phyloP scores from a whole-genome alignment of 2,113 vertebrate genomes.

The Cheilinus undulatus region DNA sequence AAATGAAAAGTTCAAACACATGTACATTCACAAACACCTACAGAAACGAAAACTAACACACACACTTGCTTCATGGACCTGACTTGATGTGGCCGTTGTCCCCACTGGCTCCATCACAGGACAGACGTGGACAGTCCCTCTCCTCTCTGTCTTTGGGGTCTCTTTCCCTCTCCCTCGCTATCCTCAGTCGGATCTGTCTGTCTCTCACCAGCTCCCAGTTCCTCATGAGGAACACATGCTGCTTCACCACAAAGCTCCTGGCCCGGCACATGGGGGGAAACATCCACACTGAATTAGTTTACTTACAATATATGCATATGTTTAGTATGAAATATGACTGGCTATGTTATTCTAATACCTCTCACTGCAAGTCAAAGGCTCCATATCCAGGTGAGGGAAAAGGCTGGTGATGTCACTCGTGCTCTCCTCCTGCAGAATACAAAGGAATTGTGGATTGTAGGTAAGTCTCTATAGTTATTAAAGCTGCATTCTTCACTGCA shows the following conservation, averaged over 20 bases:
- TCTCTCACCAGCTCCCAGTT: slow-evolving; percentile 95
- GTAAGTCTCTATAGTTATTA: background rate
- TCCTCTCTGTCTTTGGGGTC: slow-evolving; percentile 65
- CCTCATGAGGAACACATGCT: slow-evolving; percentile 92
- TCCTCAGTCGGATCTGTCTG: slow-evolving; percentile 90
- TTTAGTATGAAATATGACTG: slow-evolving; percentile 5
- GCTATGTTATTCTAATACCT: slow-evolving; percentile 78
- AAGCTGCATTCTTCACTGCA: background rate
- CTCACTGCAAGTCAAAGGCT: slow-evolving; percentile 91
- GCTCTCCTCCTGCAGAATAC: slow-evolving; percentile 59
- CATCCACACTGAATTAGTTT: background rate
- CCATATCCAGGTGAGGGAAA: slow-evolving; percentile 90
- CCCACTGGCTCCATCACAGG: slow-evolving; percentile 64
- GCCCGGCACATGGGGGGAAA: slow-evolving; percentile 23
- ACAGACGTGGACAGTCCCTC: slow-evolving; percentile 38
- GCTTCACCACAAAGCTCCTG: slow-evolving; percentile 94
- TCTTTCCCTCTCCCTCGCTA: slow-evolving; percentile 75
- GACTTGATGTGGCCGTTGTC: slow-evolving; percentile 81
- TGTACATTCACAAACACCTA: slow-evolving; percentile 74
- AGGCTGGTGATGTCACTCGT: slow-evolving; percentile 83
- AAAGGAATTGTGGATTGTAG: background rate
- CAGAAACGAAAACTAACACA: slow-evolving; percentile 84
- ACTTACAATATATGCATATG: slow-evolving; percentile 4
- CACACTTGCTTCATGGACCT: slow-evolving; percentile 85
- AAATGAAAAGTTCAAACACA: slow-evolving; percentile 43